These are phyloP conservation scores for Eremobia ochroleuca DNA, from an alignment of 2,888 invertebrate species.

Conservation along the genomic window DNA sequence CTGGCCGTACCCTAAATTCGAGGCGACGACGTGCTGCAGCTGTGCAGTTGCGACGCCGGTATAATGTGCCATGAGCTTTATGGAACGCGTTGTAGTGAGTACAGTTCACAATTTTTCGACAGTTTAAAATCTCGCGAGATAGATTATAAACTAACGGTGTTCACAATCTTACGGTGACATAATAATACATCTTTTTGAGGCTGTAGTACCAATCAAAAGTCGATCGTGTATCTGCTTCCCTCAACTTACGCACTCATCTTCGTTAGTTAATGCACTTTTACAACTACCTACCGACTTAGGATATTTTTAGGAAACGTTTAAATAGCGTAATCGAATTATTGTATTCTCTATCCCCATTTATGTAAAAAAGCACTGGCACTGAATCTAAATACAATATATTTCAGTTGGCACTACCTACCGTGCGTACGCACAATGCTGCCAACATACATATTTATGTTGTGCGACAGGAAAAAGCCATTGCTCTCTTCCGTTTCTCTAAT, in stretches of 20 bases:
- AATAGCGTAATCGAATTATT: conserved; percentile 14
- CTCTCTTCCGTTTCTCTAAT: conserved; percentile 73
- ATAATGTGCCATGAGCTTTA: no score
- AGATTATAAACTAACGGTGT: no score
- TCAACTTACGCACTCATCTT: not conserved
- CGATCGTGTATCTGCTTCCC: not conserved
- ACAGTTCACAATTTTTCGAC: no score
- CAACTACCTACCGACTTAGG: not conserved
- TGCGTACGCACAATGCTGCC: conserved; percentile 61
- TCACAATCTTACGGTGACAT: no score
- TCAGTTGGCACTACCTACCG: conserved; percentile 58
- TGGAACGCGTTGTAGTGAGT: not conserved
- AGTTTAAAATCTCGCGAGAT: no score
- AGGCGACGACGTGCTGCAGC: no score
- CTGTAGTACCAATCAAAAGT: not conserved
- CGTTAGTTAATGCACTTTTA: not conserved
- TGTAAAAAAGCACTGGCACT: conserved; percentile 40
- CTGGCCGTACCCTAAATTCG: no score
- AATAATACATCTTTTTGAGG: not conserved
- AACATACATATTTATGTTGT: conserved; percentile 67
- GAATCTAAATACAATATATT: conserved; percentile 48
- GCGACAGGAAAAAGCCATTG: conserved; percentile 73
- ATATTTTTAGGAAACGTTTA: not conserved
- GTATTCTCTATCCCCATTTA: conserved; percentile 10
- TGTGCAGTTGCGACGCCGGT: no score